Evolutionary conservation across 2,888 invertebrate genomes (phyloP).

Genomic region (Andricus curvator): DNA sequence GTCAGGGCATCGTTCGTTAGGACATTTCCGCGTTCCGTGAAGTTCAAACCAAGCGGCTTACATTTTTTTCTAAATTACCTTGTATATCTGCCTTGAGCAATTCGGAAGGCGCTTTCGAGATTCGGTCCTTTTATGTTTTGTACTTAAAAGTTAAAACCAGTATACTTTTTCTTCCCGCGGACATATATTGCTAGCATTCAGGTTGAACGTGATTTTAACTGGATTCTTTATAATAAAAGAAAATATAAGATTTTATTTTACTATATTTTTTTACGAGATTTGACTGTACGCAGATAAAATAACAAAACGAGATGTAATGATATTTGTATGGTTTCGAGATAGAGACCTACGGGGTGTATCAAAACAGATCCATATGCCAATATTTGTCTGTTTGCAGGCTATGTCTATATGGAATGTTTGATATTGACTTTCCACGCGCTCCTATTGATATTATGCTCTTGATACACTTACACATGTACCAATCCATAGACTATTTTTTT

Average conservation of each 20-base stretch:
- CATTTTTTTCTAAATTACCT: background rate
- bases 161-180: background rate
- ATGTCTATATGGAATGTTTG: conserved; percentile 7
- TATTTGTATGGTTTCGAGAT: conserved; percentile 8
- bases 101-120: background rate
- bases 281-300: background rate
- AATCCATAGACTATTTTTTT: background rate
- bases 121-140: conserved; percentile 1
- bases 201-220: background rate
- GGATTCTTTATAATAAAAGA: background rate
- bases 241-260: background rate
- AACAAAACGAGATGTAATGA: background rate
- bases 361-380: conserved; percentile 24
- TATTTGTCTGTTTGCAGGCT: conserved; percentile 26
- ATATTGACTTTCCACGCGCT: conserved; percentile 3
- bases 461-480: background rate
- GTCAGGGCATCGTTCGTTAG: background rate
- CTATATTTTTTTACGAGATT: background rate
- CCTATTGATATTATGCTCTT: background rate
- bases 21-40: background rate
- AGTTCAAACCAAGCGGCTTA: background rate
- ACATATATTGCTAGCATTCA: background rate
- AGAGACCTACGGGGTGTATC: conserved; percentile 13
- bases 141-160: background rate
- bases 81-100: background rate